These are phyloP conservation scores for Bombus waltoni DNA, from an alignment of 1,140 invertebrate species.

Conservation along the genomic window DNA sequence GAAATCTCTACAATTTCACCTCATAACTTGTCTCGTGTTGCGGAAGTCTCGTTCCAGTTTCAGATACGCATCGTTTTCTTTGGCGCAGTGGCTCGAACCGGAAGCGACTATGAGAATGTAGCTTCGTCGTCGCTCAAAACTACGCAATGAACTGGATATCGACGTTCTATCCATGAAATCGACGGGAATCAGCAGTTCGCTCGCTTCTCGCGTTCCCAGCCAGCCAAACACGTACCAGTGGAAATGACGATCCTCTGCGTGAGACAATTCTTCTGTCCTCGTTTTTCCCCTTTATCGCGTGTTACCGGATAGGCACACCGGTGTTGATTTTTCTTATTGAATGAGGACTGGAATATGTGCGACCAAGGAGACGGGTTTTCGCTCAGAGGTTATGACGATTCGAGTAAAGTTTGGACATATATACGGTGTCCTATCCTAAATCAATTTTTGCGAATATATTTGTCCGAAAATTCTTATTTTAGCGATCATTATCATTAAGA, in stretches of 20 bases:
- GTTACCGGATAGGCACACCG: neutral
- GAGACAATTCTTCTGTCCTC: constrained; percentile 25
- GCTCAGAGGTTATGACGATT: neutral
- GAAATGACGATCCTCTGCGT: constrained; percentile 58
- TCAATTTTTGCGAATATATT: too few relatives aligned
- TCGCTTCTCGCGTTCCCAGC: neutral
- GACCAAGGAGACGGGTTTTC: neutral
- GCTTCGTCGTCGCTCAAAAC: neutral
- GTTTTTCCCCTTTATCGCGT: too few relatives aligned
- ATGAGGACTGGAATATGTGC: neutral
- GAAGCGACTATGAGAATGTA: neutral
- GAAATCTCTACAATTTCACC: neutral
- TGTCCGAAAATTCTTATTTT: too few relatives aligned
- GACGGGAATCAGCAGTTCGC: neutral
- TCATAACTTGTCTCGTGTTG: neutral
- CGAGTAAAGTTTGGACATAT: neutral
- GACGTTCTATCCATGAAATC: constrained; percentile 13
- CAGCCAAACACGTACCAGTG: neutral
- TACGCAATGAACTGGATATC: constrained; percentile 20
- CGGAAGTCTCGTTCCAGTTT: neutral
- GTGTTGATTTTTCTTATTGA: neutral
- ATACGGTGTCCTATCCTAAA: too few relatives aligned
- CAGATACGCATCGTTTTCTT: neutral
- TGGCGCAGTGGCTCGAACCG: neutral
- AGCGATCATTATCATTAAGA: too few relatives aligned